Evolutionary conservation across 2,113 vertebrate species (phyloP), one percentile per base, ranked within the genome.

Genomic region (Speoplatyrhinus poulsoni): DNA sequence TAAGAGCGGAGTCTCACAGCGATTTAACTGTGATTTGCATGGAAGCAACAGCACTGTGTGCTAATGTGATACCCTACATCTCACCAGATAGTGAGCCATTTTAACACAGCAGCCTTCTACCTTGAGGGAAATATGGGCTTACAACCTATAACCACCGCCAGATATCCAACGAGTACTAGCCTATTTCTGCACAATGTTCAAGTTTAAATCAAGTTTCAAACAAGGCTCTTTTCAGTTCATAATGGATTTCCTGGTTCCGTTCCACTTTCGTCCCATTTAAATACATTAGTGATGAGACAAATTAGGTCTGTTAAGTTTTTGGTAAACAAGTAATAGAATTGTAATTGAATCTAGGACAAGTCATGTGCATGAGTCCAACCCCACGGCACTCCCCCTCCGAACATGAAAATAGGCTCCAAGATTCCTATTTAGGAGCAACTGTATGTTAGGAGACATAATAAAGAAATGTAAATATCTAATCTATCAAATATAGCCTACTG

Each of bases 361-460:
- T 80, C 86, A 32, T 48, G 74, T 80, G 87, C 73, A n/a, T n/a
- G n/a, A n/a, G n/a, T 82, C 85, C 77, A 68, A 79, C 54, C 36
- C 36, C 36, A 41, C 36, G 26, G 26, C 26, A 26, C 26, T 2
- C 26, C 26, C 26, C 33, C 2, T 62, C 59, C 60, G 41, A 19
- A 69, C 61, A 52, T 62, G 13, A 73, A 9, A n/a, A 56, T 54
- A 26, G 26, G 26, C 26, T 26, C 26, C 26, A 26, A 26, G 26
- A 26, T 26, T 26, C 26, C 26, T 2, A 3, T 2, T 15, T n/a
- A 54, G 12, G 15, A 16, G 53, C n/a, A 33, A 33, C 32, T 54
- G 19, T 26, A 72, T 53, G 19, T 36, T 56, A 64, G 12, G n/a
- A 19, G 13, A 61, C 41, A 46, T 48, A 19, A n/a, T 10, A 49